Conservation (phyloP, 2,888 invertebrate species). For the Metellina segmentata region DNA sequence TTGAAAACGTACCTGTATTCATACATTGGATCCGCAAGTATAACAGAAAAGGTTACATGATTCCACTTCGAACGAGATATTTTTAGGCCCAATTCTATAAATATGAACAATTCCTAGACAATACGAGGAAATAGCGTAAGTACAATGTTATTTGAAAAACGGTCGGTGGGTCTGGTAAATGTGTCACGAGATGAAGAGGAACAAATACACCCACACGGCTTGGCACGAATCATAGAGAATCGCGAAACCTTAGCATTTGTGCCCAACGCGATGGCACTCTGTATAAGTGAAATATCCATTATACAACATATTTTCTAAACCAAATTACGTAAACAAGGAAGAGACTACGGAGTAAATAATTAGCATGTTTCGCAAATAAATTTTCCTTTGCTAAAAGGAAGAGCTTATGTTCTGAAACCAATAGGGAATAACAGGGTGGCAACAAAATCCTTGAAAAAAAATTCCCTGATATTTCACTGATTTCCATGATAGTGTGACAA, state of each 20-base stretch:
- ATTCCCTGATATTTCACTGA: no score
- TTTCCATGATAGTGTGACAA: no score
- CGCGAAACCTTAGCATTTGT: not conserved
- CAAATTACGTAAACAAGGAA: not conserved
- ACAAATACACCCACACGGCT: slow-evolving; percentile 6
- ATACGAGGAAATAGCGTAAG: not conserved
- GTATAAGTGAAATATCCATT: not conserved
- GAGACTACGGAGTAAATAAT: not conserved
- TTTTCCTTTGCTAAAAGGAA: not conserved
- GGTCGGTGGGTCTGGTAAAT: not conserved
- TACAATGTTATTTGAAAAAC: slow-evolving; percentile 1
- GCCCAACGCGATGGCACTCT: not conserved
- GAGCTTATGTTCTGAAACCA: no score
- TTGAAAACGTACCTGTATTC: no score
- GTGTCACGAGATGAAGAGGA: not conserved
- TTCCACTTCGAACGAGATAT: not conserved
- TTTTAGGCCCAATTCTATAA: slow-evolving; percentile 13
- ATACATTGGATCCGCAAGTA: not conserved
- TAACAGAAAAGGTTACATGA: not conserved
- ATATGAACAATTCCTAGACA: not conserved
- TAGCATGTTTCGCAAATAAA: not conserved
- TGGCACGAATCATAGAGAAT: not conserved
- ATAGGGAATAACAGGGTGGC: no score
- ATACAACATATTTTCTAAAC: not conserved
- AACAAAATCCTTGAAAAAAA: no score